Base-by-base conservation (phyloP, 2,888 invertebrate species). In the Aspidiotus rigidus region DNA sequence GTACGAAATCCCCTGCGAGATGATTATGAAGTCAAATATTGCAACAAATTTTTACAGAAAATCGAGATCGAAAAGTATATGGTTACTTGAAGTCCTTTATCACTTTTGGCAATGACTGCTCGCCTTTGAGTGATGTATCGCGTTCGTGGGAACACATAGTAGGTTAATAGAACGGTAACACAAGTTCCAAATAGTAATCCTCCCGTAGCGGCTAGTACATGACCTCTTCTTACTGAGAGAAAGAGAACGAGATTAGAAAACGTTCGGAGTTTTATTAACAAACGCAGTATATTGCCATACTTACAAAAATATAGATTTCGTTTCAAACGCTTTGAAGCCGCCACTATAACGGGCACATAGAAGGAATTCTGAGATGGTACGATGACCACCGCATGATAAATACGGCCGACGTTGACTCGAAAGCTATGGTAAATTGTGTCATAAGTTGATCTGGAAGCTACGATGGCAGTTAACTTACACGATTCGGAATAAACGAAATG, bases 1-100 rank as follows among this genome's bases (percentile, higher is more conserved):
- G 72, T 82, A 76, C 57, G 79, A 77, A 57, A 83, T 80, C 61
- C 81, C 80, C 84, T 85, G 73, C 61, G 76, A 75, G 62, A 61
- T 60, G 5, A 3, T 53, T 53, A 53, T n/a, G 49, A 13, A 49
- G n/a, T 49, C 49, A n/a, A 49, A 49, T 13, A 49, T n/a, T 49
- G 49, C 49, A 6, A 49, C 49, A 49, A 6, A n/a, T 49, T 49
- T 6, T 44, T 49, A 61, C 54, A 15, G 7, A 62, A 15, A 16
- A 44, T 57, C 11, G 28, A 66, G 16, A 49, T 57, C n/a, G 53
- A 44, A 39, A 61, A 56, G 56, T 10, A 62, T 40, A 13, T 53
- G 74, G 76, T 76, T 74, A 79, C 79, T 74, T 80, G 79, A 62
- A 77, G 73, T 55, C 79, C 79, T 44, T 74, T 73, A 71, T 77